A percentile compares a stretch with the other conserved stretches of the same genome.
These are phyloP conservation scores for Columba janthina DNA, from an alignment of 2,113 vertebrate genomes.

Conservation along the genomic window DNA sequence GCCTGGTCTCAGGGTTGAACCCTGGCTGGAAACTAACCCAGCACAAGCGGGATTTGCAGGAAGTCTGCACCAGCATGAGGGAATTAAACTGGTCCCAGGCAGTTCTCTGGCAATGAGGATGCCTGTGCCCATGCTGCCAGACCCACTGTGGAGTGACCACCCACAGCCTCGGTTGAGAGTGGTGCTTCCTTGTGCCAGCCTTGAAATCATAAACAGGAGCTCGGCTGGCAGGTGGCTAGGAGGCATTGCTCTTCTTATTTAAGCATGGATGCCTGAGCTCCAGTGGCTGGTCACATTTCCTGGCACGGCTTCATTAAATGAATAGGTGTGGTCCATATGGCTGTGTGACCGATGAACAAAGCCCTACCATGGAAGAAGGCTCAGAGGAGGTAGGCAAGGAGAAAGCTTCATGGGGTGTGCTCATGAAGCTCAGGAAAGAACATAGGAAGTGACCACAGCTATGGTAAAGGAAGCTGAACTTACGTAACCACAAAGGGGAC, in stretches of 20 bases:
- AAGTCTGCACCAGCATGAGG: background rate
- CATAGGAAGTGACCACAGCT: background rate
- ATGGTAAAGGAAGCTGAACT: background rate
- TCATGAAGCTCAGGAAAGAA: background rate
- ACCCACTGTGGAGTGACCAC: background rate
- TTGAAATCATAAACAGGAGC: background rate
- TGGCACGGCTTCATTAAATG: background rate
- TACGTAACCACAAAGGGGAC: background rate
- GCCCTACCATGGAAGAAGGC: background rate
- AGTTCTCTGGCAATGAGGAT: background rate
- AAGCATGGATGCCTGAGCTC: background rate
- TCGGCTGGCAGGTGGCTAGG: background rate
- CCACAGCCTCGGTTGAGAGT: accelerated
- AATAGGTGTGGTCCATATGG: background rate
- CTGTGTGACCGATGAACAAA: background rate
- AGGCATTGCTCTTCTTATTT: background rate
- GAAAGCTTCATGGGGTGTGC: background rate
- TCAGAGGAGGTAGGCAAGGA: background rate
- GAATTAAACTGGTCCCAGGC: background rate
- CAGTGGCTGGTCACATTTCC: background rate
- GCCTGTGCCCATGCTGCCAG: background rate
- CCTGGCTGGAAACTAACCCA: background rate
- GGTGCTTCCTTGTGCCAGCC: background rate
- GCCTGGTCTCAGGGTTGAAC: background rate
- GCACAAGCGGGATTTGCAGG: background rate